Evolutionary conservation across 1,140 invertebrate species (phyloP), one percentile per base, ranked within the genome.

Genomic region (Meloidogyne floridensis): DNA sequence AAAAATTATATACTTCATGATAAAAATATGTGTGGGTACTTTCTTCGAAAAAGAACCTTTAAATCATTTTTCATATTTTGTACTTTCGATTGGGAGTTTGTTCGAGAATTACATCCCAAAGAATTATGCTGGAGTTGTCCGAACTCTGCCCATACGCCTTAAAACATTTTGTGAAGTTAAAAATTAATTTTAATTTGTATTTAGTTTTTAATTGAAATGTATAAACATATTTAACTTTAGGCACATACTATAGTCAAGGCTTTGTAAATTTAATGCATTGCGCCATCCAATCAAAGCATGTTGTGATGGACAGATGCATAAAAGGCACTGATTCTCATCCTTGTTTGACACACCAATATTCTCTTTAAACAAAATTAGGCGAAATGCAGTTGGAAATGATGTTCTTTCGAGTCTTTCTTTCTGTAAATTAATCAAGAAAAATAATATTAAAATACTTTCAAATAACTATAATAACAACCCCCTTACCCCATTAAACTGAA

Each of bases 351-450:
- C 70, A 71, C 5, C 32, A 32, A 42, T 51, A 9, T 65, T 47
- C 11, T 42, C 18, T 10, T 47, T 51, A 72, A 15, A 42, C 54
- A 79, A 7, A 2, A 3, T 65, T 0, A 79, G 18, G 2, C 77
- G 77, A 79, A 79, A 79, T 10, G 77, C 65, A 10, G 56, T 79
- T 15, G 77, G 56, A 79, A 79, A 79, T 2, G 77, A n/a, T 43
- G 77, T 79, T 69, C 72, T 69, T 47, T 79, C 77, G n/a, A 79
- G 13, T 2, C 77, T 65, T 20, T 69, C 72, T 15, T 54, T 20
- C 77, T 79, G 10, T 74, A 32, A 32, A 8, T 18, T 18, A 71
- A 71, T 20, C 7, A 20, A 42, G 70, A 6, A 18, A 6, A 71
- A 6, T 71, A 71, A 6, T 32, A 32, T 71, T 71, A 71, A 71